A percentile compares a stretch with the other conserved stretches of the same genome.
phyloP scores from a whole-genome alignment of 2,888 invertebrate genomes.

The Flexamia atlantica region DNA sequence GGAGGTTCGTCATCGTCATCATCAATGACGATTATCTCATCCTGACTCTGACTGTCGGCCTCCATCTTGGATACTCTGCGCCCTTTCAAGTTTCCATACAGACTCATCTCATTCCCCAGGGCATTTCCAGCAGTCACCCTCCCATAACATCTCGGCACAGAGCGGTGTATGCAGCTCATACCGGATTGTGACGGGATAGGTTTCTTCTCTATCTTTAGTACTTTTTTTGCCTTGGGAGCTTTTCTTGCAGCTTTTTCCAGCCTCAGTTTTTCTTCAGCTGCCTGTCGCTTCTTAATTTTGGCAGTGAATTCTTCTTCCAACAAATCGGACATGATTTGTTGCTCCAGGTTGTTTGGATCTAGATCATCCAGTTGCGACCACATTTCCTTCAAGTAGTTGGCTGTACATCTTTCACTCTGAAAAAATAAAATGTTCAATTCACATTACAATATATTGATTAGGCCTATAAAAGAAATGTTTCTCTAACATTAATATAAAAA shows the following conservation, averaged over 20 bases:
- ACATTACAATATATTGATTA: too few relatives aligned
- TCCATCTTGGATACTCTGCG: conserved; percentile 43
- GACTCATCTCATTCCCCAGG: background rate
- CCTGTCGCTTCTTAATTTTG: conserved; percentile 9
- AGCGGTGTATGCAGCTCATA: conserved; percentile 5
- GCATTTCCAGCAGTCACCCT: background rate
- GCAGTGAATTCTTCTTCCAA: conserved; percentile 34
- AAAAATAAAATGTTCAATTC: too few relatives aligned
- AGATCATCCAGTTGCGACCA: conserved; percentile 28
- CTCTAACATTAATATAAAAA: too few relatives aligned
- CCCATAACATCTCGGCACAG: background rate
- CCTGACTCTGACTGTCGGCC: conserved; percentile 54
- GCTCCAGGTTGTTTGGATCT: background rate
- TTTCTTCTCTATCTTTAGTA: background rate
- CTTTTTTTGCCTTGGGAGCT: conserved; percentile 19
- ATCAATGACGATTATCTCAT: conserved; percentile 42
- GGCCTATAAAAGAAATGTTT: too few relatives aligned
- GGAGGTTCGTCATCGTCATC: conserved; percentile 32
- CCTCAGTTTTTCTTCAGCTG: conserved; percentile 31
- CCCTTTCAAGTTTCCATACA: background rate
- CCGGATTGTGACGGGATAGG: background rate
- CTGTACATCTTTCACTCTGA: conserved; percentile 24
- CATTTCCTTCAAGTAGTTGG: conserved; percentile 1
- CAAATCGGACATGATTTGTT: conserved; percentile 3
- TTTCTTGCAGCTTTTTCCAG: conserved; percentile 13